Evolutionary conservation across 2,797 vertebrate species (phyloP).

Genomic region (Adrianichthys oophorus): DNA sequence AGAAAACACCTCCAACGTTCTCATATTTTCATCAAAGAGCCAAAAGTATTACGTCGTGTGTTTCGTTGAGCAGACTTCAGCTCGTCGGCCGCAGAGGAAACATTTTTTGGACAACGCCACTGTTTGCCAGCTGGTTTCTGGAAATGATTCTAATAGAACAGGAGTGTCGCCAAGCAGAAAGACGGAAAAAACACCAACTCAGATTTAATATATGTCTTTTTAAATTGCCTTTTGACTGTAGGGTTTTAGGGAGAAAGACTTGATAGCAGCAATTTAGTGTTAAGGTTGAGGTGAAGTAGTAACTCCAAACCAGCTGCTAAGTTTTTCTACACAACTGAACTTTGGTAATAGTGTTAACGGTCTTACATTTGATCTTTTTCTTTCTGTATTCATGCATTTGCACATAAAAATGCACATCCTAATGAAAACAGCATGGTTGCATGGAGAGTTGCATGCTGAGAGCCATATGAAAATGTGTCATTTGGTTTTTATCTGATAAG

Average conservation of each 20-base stretch:
- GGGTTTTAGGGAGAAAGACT: constrained; percentile 25
- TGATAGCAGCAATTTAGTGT: constrained; percentile 25
- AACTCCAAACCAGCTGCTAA: constrained; percentile 60
- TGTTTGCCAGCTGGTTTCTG: constrained; percentile 86
- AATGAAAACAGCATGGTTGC: constrained; percentile 49
- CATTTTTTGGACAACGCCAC: constrained; percentile 55
- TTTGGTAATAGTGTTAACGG: constrained; percentile 35
- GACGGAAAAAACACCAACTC: constrained; percentile 40
- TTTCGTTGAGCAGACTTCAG: background rate
- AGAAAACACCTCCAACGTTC: constrained; percentile 24
- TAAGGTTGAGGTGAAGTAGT: constrained; percentile 35
- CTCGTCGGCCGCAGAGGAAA: constrained; percentile 35
- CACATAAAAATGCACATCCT: constrained; percentile 48
- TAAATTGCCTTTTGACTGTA: constrained; percentile 43
- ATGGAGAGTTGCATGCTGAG: constrained; percentile 61
- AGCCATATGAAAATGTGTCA: constrained; percentile 42
- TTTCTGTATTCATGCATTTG: constrained; percentile 58
- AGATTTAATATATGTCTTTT: constrained; percentile 69
- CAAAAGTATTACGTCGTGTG: constrained; percentile 42
- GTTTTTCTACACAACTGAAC: constrained; percentile 51
- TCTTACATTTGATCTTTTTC: constrained; percentile 42
- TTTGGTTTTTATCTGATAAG: constrained; percentile 43
- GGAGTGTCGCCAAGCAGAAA: constrained; percentile 37
- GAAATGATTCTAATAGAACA: constrained; percentile 53
- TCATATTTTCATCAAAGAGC: constrained; percentile 43